phyloP scores from a whole-genome alignment of 1,140 invertebrate species.

The Drosophila sechellia region DNA sequence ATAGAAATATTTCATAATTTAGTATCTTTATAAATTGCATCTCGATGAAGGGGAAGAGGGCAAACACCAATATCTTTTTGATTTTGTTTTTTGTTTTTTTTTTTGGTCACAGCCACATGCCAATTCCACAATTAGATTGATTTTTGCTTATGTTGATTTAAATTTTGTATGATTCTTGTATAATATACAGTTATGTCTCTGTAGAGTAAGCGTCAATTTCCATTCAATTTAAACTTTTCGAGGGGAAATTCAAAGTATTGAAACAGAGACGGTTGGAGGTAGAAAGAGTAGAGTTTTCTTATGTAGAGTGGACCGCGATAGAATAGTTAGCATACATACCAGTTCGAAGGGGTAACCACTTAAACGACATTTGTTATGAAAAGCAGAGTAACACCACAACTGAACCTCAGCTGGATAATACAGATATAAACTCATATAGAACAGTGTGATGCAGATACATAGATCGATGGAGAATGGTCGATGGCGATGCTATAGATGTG shows the following conservation, averaged over 20 bases:
- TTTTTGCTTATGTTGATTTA: slow-evolving; percentile 47
- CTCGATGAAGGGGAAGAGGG: slow-evolving; percentile 7
- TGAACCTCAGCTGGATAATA: slow-evolving; percentile 28
- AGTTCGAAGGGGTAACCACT: slow-evolving; percentile 77
- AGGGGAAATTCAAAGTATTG: slow-evolving; percentile 10
- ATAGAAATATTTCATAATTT: not conserved
- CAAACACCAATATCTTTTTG: slow-evolving; percentile 53
- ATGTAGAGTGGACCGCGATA: slow-evolving; percentile 48
- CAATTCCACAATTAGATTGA: slow-evolving; percentile 79
- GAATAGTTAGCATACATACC: slow-evolving; percentile 76
- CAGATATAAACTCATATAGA: slow-evolving; percentile 24
- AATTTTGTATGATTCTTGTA: slow-evolving; percentile 48
- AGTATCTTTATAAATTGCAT: not conserved
- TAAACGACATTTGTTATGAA: slow-evolving; percentile 61
- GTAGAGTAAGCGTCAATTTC: slow-evolving; percentile 21
- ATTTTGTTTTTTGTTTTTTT: slow-evolving; percentile 24
- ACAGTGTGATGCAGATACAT: not conserved
- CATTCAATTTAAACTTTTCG: slow-evolving; percentile 24
- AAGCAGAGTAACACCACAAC: slow-evolving; percentile 46
- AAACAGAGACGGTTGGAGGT: slow-evolving; percentile 27
- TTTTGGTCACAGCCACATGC: slow-evolving; percentile 73
- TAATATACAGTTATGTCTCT: slow-evolving; percentile 67
- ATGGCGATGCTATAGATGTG: slow-evolving; percentile 1
- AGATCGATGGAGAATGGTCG: not conserved
- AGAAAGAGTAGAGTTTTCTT: slow-evolving; percentile 29